phyloP scores from a whole-genome alignment of 2,797 vertebrate species.

The Rhinophrynus dorsalis region DNA sequence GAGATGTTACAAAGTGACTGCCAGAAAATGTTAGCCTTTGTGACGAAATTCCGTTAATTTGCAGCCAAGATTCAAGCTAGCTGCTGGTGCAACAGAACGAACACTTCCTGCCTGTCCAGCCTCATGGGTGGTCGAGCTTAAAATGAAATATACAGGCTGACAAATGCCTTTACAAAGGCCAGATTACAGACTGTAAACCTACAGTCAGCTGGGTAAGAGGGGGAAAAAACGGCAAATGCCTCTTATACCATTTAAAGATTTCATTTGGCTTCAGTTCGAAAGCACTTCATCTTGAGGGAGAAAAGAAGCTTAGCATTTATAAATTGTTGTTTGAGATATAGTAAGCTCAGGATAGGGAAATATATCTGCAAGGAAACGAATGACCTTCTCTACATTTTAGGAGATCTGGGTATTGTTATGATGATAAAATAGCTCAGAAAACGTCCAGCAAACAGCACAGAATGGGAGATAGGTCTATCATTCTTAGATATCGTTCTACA shows the following conservation, averaged over 20 bases:
- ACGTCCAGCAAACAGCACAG: conserved; percentile 51
- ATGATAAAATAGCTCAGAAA: conserved; percentile 58
- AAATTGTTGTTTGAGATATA: conserved; percentile 60
- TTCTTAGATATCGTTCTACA: conserved; percentile 49
- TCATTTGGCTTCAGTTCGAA: conserved; percentile 67
- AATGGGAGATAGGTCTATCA: conserved; percentile 49
- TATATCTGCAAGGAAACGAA: conserved; percentile 61
- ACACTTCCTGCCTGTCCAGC: conserved; percentile 73
- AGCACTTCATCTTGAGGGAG: conserved; percentile 59
- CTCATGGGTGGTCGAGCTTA: conserved; percentile 90
- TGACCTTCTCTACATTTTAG: conserved; percentile 53
- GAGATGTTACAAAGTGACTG: conserved; percentile 72
- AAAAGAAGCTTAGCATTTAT: conserved; percentile 60
- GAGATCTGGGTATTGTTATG: conserved; percentile 59
- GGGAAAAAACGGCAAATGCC: conserved; percentile 69
- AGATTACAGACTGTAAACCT: conserved; percentile 94
- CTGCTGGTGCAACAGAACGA: conserved; percentile 69
- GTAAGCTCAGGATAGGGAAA: conserved; percentile 59
- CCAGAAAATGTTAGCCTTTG: conserved; percentile 69
- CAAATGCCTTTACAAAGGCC: conserved; percentile 87
- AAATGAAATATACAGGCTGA: conserved; percentile 86
- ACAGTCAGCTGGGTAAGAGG: conserved; percentile 79
- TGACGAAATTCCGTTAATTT: conserved; percentile 74
- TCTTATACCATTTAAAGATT: conserved; percentile 70
- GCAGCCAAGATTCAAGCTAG: conserved; percentile 68